Percentiles rank a stretch among this genome's conserved stretches.
phyloP scores from a whole-genome alignment of 2,888 invertebrate species.

The Synanthedon formicaeformis region DNA sequence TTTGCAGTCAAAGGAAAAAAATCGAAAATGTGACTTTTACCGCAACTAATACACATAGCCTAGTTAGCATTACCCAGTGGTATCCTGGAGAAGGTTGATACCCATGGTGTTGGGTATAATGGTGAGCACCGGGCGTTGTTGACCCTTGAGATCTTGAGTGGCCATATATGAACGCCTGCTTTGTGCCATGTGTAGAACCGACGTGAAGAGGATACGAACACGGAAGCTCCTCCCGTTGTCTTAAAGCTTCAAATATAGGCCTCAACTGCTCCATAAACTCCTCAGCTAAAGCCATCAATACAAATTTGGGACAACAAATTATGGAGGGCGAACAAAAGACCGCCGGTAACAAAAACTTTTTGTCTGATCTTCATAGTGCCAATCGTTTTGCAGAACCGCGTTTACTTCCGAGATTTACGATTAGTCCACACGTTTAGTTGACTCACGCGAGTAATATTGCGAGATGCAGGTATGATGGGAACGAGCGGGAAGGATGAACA shows the following conservation, averaged over 20 bases:
- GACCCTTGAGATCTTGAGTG: constrained; percentile 74
- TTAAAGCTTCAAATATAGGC: constrained; percentile 94
- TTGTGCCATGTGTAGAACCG: constrained; percentile 75
- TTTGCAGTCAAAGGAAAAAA: constrained; percentile 19
- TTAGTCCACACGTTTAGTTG: constrained; percentile 56
- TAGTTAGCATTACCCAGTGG: constrained; percentile 77
- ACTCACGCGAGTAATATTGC: constrained; percentile 40
- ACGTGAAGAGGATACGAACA: constrained; percentile 92
- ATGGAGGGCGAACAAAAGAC: constrained; percentile 22
- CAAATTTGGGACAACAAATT: constrained; percentile 59
- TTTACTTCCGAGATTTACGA: constrained; percentile 39
- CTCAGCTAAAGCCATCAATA: constrained; percentile 79
- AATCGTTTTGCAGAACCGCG: constrained; percentile 55
- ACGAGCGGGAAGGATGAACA: constrained; percentile 53
- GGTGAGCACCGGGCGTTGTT: constrained; percentile 74
- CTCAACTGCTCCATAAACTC: constrained; percentile 95
- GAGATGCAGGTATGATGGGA: constrained; percentile 49
- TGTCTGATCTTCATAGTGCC: constrained; percentile 56
- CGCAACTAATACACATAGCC: constrained; percentile 32
- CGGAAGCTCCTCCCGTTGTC: constrained; percentile 90
- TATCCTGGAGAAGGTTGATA: constrained; percentile 80
- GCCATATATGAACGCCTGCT: constrained; percentile 72
- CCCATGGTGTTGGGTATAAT: constrained; percentile 75
- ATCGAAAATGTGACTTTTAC: constrained; percentile 19
- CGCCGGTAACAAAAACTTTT: no score